Conservation (phyloP, 2,113 vertebrate species). For the Actenoides hombroni region DNA sequence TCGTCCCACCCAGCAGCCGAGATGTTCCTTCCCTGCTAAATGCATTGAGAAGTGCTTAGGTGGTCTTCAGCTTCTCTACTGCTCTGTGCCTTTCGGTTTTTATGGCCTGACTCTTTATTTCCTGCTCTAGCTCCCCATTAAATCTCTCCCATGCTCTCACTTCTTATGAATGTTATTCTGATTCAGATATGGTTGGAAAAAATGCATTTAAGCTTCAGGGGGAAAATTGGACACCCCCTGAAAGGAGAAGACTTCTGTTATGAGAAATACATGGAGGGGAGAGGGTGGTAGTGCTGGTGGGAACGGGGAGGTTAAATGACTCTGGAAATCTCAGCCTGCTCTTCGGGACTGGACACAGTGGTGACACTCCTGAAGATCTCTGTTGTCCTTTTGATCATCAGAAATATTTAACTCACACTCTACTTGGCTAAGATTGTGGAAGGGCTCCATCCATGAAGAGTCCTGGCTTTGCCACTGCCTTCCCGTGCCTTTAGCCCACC, state of each 20-base stretch:
- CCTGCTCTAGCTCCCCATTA: not conserved
- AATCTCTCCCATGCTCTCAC: not conserved
- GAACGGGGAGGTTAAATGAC: accelerated
- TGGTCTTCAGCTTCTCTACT: not conserved
- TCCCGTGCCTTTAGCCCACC: not conserved
- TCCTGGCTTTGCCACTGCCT: not conserved
- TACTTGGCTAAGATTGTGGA: not conserved
- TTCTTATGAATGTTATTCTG: not conserved
- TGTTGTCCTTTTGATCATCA: not conserved
- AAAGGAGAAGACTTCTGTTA: not conserved
- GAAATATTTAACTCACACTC: not conserved
- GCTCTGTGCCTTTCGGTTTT: not conserved
- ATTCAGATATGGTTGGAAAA: not conserved
- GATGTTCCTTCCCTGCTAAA: not conserved
- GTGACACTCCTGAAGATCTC: not conserved
- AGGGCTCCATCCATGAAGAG: not conserved
- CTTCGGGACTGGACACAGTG: not conserved
- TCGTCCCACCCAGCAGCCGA: accelerated
- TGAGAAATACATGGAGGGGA: not conserved
- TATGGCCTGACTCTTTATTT: not conserved
- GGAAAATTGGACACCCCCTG: not conserved
- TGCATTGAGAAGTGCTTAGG: accelerated
- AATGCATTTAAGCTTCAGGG: not conserved
- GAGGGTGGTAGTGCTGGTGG: not conserved
- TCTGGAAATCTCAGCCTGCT: not conserved